A percentile compares a stretch with the other conserved stretches of the same genome.
Conservation (phyloP, 1,140 invertebrate genomes). For the Leptinotarsa texana region DNA sequence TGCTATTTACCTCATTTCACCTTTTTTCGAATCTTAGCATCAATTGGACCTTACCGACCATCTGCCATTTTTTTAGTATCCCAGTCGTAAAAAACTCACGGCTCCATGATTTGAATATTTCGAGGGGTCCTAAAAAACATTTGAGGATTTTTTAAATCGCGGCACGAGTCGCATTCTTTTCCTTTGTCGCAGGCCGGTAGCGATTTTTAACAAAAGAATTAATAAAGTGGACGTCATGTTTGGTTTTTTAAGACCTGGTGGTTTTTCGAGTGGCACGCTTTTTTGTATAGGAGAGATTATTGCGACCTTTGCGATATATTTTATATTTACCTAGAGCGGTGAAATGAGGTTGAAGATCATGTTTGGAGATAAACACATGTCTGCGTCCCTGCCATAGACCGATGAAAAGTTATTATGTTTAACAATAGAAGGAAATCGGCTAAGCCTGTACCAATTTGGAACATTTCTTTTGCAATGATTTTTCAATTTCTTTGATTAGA, state of each 20-base stretch:
- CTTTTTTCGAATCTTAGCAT: neutral
- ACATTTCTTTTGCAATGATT: too few relatives aligned
- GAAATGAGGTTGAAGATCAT: slow-evolving; percentile 13
- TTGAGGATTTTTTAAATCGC: slow-evolving; percentile 20
- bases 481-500: too few relatives aligned
- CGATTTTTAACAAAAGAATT: slow-evolving; percentile 30
- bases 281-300: slow-evolving; percentile 24
- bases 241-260: slow-evolving; percentile 32
- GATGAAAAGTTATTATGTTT: neutral
- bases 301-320: slow-evolving; percentile 10
- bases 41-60: slow-evolving; percentile 1
- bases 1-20: neutral
- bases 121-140: slow-evolving; percentile 16
- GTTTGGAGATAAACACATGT: slow-evolving; percentile 10
- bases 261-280: slow-evolving; percentile 30
- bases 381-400: neutral
- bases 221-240: slow-evolving; percentile 29
- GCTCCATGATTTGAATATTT: slow-evolving; percentile 22
- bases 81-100: slow-evolving; percentile 11
- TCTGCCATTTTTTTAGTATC: slow-evolving; percentile 5
- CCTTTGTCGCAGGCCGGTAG: slow-evolving; percentile 23
- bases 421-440: neutral
- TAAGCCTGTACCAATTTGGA: too few relatives aligned
- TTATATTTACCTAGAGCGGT: slow-evolving; percentile 16
- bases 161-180: slow-evolving; percentile 23